Percentiles rank a stretch among this genome's conserved stretches.
These are phyloP conservation scores for Corythaeola cristata DNA, from an alignment of 2,113 vertebrate genomes.

Conservation along the genomic window DNA sequence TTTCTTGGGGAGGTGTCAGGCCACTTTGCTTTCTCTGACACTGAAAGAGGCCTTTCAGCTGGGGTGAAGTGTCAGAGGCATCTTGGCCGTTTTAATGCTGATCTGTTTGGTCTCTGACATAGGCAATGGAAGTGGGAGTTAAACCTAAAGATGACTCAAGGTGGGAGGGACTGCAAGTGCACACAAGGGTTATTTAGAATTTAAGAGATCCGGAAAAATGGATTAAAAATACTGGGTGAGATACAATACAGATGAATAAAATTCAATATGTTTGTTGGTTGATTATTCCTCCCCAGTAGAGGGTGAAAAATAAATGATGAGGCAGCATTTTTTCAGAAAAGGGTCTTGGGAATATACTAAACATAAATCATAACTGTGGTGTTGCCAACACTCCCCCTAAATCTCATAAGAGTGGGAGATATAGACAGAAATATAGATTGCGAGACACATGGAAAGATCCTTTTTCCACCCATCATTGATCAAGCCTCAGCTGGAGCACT, in stretches of 20 bases:
- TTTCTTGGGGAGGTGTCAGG: not conserved
- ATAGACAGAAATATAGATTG: constrained; percentile 25
- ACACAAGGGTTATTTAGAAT: not conserved
- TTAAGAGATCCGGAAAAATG: not conserved
- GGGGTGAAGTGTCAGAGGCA: not conserved
- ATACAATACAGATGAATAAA: not conserved
- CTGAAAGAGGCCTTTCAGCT: not conserved
- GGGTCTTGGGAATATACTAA: not conserved
- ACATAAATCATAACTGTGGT: not conserved
- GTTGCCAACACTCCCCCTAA: not conserved
- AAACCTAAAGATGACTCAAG: not conserved
- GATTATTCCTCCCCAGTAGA: not conserved
- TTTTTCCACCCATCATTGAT: constrained; percentile 36
- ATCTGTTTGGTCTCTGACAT: not conserved
- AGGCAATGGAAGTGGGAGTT: not conserved
- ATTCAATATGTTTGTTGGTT: not conserved
- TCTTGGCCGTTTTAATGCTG: not conserved
- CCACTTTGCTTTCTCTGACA: not conserved
- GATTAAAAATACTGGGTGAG: not conserved
- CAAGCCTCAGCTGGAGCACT: constrained; percentile 48
- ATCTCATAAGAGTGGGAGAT: not conserved
- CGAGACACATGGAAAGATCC: constrained; percentile 21
- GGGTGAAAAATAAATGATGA: not conserved
- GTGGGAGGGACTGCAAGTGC: not conserved
- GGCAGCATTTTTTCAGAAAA: not conserved